phyloP scores from a whole-genome alignment of 2,113 vertebrate genomes.

The Apaloderma vittatum region DNA sequence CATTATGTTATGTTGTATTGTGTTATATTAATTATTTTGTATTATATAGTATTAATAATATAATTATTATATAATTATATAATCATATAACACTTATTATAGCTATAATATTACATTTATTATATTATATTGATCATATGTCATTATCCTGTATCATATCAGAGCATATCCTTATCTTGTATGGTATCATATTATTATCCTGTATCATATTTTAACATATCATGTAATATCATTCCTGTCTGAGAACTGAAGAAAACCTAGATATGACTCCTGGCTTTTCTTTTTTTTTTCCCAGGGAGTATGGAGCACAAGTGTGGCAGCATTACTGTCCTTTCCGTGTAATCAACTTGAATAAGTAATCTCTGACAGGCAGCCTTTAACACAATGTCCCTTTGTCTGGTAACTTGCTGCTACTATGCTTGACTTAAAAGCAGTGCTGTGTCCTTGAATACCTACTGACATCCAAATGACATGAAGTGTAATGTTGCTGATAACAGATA shows the following conservation, averaged over 20 bases:
- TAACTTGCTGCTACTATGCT: background rate
- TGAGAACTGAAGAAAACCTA: background rate
- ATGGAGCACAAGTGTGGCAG: background rate
- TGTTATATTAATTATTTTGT: no score
- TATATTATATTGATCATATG: no score
- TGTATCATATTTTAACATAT: no score
- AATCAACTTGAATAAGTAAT: background rate
- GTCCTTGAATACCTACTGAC: background rate
- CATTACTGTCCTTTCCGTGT: background rate
- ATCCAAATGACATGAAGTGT: background rate
- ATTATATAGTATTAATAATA: no score
- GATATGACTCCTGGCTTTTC: background rate
- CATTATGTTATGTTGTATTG: background rate
- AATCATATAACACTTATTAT: no score
- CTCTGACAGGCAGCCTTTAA: constrained; percentile 8
- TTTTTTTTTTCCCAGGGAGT: background rate
- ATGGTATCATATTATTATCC: no score
- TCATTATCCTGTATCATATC: no score
- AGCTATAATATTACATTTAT: no score
- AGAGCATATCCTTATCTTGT: no score
- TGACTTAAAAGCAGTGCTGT: background rate
- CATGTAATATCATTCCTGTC: no score
- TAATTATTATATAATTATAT: no score
- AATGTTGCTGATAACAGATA: background rate
- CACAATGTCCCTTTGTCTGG: background rate